phyloP scores from a whole-genome alignment of 2,113 vertebrate species.

The Turdus rufiventris region DNA sequence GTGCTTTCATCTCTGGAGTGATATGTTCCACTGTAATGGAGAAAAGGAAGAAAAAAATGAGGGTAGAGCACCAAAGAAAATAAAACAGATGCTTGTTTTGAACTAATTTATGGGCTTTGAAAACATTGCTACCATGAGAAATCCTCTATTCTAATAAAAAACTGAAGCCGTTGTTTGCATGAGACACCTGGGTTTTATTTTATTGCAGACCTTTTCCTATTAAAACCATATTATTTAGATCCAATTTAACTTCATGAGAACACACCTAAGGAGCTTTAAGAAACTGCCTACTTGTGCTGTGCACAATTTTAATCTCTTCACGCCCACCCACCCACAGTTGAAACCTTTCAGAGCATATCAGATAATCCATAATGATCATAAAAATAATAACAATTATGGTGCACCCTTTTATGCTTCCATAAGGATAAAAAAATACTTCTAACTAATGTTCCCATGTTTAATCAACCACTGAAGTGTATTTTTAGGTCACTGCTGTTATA shows the following conservation, averaged over 20 bases:
- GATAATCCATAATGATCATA: neutral
- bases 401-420: neutral
- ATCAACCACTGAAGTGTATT: neutral
- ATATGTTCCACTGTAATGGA: slow-evolving; percentile 87
- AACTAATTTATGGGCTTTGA: neutral
- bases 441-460: neutral
- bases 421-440: neutral
- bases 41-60: neutral
- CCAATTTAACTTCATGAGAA: neutral
- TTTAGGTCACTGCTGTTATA: slow-evolving; percentile 26
- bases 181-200: neutral
- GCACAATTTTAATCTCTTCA: neutral
- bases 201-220: neutral
- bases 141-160: neutral
- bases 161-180: neutral
- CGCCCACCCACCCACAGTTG: neutral
- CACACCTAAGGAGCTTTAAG: neutral
- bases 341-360: neutral
- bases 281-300: neutral
- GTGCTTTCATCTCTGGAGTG: slow-evolving; percentile 99
- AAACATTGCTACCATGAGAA: neutral
- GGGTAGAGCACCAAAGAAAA: neutral
- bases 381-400: neutral
- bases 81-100: neutral
- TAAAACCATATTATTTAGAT: neutral